Conservation (phyloP, 2,888 invertebrate genomes). For the Sinodicranocentrus sp. region DNA sequence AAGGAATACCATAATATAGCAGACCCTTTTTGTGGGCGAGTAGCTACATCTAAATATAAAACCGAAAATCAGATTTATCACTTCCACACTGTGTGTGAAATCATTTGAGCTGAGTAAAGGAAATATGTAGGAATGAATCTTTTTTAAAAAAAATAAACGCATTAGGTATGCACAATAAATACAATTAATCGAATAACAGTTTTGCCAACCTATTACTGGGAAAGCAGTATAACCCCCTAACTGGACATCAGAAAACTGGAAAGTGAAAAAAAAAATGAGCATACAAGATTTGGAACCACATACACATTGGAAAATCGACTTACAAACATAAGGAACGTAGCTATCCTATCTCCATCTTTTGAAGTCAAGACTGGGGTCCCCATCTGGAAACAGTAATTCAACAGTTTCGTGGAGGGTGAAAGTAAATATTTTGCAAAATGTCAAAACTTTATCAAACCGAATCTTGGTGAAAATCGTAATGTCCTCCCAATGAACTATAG, state of each 20-base stretch:
- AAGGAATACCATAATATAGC: slow-evolving; percentile 66
- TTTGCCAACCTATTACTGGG: no score
- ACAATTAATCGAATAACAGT: no score
- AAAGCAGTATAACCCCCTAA: slow-evolving; percentile 63
- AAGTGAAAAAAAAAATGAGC: neutral
- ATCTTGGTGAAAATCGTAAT: slow-evolving; percentile 44
- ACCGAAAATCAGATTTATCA: no score
- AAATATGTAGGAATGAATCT: no score
- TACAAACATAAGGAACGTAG: slow-evolving; percentile 46
- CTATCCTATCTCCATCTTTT: slow-evolving; percentile 28
- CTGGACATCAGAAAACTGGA: slow-evolving; percentile 33
- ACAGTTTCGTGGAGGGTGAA: no score
- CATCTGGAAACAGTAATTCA: neutral
- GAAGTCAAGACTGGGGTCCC: neutral
- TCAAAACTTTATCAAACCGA: neutral
- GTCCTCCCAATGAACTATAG: slow-evolving; percentile 32
- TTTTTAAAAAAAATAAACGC: no score
- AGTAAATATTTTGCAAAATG: neutral
- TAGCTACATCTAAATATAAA: neutral
- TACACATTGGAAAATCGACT: no score
- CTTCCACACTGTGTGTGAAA: no score
- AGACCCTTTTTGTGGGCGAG: slow-evolving; percentile 48
- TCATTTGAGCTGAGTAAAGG: no score
- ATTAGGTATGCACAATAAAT: no score
- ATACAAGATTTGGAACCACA: neutral